phyloP scores from a whole-genome alignment of 53 echinoderm and acorn worm species.

The Hippasteria phrygiana region DNA sequence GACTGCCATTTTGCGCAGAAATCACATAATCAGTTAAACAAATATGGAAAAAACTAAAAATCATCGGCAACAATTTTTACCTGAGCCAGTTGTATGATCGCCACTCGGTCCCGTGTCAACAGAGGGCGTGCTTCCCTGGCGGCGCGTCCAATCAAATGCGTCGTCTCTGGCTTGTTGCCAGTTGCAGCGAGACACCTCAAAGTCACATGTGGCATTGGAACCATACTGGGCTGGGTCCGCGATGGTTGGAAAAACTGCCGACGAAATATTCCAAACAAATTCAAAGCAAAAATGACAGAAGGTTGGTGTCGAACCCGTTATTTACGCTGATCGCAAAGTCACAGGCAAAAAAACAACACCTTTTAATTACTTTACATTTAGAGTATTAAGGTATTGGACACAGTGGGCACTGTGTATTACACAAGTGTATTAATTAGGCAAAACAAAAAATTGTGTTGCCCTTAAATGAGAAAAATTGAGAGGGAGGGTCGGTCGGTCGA shows the following conservation, averaged over 20 bases:
- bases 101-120: constrained; percentile 80
- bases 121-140: constrained; percentile 74
- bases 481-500: no score
- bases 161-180: constrained; percentile 66
- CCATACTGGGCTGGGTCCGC: constrained; percentile 49
- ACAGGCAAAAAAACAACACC: no score
- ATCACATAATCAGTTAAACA: no score
- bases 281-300: background rate
- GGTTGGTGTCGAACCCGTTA: no score
- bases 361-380: no score
- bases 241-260: constrained; percentile 12
- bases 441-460: no score
- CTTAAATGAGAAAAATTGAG: no score
- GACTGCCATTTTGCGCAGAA: no score
- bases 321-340: no score
- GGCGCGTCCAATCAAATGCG: constrained; percentile 83
- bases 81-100: constrained; percentile 86
- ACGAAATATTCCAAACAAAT: background rate
- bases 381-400: no score
- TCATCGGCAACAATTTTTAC: constrained; percentile 9
- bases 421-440: no score
- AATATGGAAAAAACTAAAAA: background rate
- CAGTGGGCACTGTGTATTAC: no score
- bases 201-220: constrained; percentile 58
- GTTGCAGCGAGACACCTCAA: constrained; percentile 39